Evolutionary conservation across 2,113 vertebrate genomes (phyloP).

Genomic region (Podiceps cristatus): DNA sequence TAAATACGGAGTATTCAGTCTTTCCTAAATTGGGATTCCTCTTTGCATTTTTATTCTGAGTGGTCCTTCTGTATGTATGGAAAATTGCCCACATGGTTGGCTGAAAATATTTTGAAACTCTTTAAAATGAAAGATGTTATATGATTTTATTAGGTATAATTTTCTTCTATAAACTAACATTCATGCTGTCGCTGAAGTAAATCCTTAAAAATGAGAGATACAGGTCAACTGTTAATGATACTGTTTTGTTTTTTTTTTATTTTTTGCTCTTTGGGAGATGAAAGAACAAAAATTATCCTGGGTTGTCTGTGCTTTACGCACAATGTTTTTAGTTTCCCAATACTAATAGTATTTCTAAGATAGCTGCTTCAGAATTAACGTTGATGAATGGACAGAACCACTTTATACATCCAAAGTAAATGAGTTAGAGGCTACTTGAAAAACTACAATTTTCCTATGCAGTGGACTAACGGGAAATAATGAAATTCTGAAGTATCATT

Average conservation of each 20-base stretch:
- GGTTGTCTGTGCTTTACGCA: neutral
- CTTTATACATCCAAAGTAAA: neutral
- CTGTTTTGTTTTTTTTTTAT: neutral
- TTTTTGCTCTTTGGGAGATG: neutral
- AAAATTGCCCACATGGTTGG: neutral
- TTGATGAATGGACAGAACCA: neutral
- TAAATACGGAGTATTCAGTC: neutral
- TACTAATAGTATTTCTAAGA: neutral
- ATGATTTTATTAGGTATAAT: neutral
- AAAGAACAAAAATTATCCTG: neutral
- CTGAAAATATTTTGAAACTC: neutral
- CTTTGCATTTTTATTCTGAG: neutral
- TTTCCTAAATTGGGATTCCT: neutral
- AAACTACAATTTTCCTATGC: neutral
- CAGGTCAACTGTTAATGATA: neutral
- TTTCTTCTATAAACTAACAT: neutral
- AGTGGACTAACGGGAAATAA: neutral
- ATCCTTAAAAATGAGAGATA: neutral
- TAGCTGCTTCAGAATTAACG: neutral
- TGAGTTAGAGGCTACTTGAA: neutral
- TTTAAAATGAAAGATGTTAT: neutral
- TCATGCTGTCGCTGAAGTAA: neutral
- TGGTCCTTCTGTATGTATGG: neutral
- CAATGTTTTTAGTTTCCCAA: neutral
- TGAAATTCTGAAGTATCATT: conserved; percentile 13